phyloP scores from a whole-genome alignment of 37 sponge, comb jelly and placozoan species.

The Lycopodina hypogea region DNA sequence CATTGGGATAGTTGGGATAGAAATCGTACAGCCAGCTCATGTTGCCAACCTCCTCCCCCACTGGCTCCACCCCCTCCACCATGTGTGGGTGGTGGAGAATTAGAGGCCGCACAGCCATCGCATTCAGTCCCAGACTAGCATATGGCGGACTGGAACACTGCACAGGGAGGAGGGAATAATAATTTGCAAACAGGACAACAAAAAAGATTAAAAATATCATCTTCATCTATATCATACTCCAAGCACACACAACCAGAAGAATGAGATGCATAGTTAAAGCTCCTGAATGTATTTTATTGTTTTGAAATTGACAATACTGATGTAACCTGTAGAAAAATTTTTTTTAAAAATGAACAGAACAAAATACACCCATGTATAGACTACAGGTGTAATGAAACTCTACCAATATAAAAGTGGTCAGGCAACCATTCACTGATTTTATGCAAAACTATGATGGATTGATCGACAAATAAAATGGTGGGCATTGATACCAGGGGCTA shows the following conservation, averaged over 20 bases:
- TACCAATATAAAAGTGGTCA: no score
- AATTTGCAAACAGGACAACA: neutral
- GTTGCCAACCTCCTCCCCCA: constrained; percentile 28
- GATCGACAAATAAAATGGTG: no score
- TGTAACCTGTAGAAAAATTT: no score
- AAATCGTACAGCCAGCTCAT: constrained; percentile 64
- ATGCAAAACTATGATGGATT: no score
- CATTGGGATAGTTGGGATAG: constrained; percentile 49
- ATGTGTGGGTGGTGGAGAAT: constrained; percentile 38
- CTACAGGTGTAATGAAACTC: neutral
- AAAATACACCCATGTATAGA: neutral
- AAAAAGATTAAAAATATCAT: neutral
- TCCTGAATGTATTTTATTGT: no score
- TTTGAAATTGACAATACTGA: no score
- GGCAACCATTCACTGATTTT: no score
- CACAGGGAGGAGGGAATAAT: neutral
- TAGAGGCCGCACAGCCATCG: constrained; percentile 13
- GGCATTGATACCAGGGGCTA: no score
- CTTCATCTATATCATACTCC: no score
- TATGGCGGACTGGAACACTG: constrained; percentile 9
- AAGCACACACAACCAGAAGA: no score
- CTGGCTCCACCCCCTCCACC: constrained; percentile 9
- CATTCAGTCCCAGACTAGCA: constrained; percentile 12
- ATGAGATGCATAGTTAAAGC: no score
- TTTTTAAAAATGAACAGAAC: neutral